These are phyloP conservation scores for Camponotus floridanus DNA, from an alignment of 1,140 invertebrate genomes.

Conservation along the genomic window DNA sequence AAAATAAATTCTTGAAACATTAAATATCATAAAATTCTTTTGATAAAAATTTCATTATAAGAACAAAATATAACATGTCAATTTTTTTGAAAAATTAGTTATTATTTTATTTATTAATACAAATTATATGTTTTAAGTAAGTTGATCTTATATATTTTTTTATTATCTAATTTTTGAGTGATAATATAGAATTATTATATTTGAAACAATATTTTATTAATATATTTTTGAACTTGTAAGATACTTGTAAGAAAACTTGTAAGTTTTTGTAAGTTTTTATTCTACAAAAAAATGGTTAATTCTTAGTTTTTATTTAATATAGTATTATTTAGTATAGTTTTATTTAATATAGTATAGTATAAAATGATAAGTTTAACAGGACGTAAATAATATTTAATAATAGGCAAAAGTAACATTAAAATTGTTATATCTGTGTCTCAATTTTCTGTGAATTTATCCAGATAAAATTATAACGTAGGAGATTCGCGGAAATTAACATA, in stretches of 20 bases:
- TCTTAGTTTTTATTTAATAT: neutral
- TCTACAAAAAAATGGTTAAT: neutral
- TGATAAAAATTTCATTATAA: neutral
- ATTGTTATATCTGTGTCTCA: neutral
- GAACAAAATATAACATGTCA: neutral
- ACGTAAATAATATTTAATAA: conserved; percentile 17
- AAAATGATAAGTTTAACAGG: neutral
- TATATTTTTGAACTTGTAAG: neutral
- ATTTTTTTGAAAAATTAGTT: neutral
- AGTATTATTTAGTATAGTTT: no score
- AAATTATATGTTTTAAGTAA: neutral
- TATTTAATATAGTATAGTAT: neutral
- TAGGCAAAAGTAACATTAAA: neutral
- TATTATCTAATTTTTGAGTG: neutral
- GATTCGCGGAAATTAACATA: conserved; percentile 3
- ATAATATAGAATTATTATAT: neutral
- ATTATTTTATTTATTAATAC: neutral
- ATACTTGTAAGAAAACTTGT: no score
- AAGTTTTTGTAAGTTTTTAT: no score
- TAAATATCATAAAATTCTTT: neutral
- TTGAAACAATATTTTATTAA: neutral
- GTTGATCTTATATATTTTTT: neutral
- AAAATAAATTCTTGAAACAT: no score
- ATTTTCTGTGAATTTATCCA: neutral
- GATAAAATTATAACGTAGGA: neutral